phyloP scores from a whole-genome alignment of 1,140 invertebrate genomes.

The Drosophila pallidifrons region DNA sequence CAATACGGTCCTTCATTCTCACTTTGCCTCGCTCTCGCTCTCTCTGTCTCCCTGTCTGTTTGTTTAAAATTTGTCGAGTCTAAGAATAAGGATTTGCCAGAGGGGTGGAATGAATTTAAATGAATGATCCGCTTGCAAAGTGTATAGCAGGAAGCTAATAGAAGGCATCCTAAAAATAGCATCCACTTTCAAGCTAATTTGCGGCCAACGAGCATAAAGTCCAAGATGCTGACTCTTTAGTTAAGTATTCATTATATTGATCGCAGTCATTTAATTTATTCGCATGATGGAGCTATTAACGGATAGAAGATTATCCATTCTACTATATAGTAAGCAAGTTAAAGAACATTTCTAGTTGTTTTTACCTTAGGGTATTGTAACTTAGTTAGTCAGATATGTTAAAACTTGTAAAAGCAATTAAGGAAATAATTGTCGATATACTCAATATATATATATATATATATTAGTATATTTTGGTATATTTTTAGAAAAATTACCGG shows the following conservation, averaged over 20 bases:
- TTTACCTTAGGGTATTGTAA: no score
- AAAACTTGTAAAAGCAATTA: no score
- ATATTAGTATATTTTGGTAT: no score
- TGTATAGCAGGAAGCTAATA: neutral
- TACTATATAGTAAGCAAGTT: neutral
- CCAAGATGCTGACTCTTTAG: neutral
- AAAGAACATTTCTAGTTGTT: neutral
- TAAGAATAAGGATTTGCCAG: neutral
- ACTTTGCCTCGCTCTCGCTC: no score
- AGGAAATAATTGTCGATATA: no score
- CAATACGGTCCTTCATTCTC: neutral
- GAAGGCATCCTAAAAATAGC: slow-evolving; percentile 6
- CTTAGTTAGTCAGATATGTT: no score
- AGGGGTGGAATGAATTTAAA: neutral
- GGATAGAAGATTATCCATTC: neutral
- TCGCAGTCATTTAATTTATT: slow-evolving; percentile 12
- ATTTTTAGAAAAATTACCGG: no score
- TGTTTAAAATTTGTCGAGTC: slow-evolving; percentile 2
- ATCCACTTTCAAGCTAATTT: slow-evolving; percentile 4
- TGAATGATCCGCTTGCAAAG: neutral
- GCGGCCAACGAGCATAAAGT: slow-evolving; percentile 2
- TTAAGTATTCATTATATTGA: slow-evolving; percentile 5
- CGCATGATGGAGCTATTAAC: neutral
- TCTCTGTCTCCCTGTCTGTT: neutral
- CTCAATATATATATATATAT: no score